Evolutionary conservation across 2,113 vertebrate species (phyloP), one percentile per base, ranked within the genome.

Genomic region (Sula dactylatra): DNA sequence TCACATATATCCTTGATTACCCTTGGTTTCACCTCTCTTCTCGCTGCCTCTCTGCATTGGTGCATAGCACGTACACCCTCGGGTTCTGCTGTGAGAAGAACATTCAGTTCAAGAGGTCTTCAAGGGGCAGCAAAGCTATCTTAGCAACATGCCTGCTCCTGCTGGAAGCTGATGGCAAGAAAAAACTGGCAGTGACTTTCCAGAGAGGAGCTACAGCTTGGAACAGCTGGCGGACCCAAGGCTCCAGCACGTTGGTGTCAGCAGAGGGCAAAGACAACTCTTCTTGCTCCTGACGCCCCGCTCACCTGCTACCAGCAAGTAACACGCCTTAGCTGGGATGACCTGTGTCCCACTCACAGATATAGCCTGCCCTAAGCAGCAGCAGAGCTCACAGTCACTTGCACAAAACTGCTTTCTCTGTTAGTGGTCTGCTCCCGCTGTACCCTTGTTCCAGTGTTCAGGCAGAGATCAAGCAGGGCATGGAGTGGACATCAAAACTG

Each of bases 11-110:
- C 82, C 88, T 83, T 31, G 42, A 9, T 56, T 86, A 86, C 82
- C 88, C 88, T 92, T 95, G 90, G 54, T 47, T 62, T 94, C 86
- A 86, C 90, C 77, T 93, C 70, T 59, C 80, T 88, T 67, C 82
- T 86, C 2, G 1, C 38, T 59, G 82, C 42, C 50, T 77, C 78
- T 52, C 79, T 77, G 59, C 81, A 32, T 8, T 79, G 81, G 44
- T 91, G 81, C 86, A 90, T 4, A 56, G 81, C 73, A 72, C 70
- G 2, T 4, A 34, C 11, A 61, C 16, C 47, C 52, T 55, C n/a
- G 21, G 65, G 58, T 25, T 52, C n/a, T 19, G 65, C 54, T 85
- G 58, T 6, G 86, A 66, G 69, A 52, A 78, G 72, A 93, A 52
- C 47, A 40, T 20, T 45, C 69, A 24, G 17, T 64, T 79, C 59